These are phyloP conservation scores for Calameuta idolon DNA, from an alignment of 2,888 invertebrate species.

Conservation along the genomic window DNA sequence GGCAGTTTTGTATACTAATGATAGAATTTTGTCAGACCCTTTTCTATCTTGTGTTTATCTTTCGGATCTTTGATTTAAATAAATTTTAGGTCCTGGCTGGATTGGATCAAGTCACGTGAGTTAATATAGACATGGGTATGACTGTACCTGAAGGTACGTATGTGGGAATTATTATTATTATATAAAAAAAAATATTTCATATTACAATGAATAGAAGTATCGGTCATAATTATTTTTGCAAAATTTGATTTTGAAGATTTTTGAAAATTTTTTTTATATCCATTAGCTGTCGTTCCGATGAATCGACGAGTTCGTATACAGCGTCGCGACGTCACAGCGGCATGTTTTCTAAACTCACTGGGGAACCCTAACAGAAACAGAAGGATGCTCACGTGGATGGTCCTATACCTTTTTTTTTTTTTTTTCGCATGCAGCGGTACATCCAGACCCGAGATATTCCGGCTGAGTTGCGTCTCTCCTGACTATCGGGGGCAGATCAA, in stretches of 20 bases:
- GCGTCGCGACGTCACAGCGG: conserved; percentile 17
- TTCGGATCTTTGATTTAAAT: conserved; percentile 23
- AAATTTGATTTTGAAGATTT: too few relatives aligned
- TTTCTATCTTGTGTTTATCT: conserved; percentile 8
- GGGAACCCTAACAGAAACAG: conserved; percentile 40
- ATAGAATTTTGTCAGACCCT: conserved; percentile 8
- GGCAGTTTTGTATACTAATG: background rate
- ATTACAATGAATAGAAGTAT: too few relatives aligned
- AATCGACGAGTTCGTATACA: conserved; percentile 20
- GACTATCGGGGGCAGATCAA: conserved; percentile 60
- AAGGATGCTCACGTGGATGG: conserved; percentile 28
- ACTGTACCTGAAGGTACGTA: too few relatives aligned
- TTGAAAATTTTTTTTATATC: too few relatives aligned
- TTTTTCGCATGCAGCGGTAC: conserved; percentile 24
- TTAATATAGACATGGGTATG: too few relatives aligned
- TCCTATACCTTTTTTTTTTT: conserved; percentile 31
- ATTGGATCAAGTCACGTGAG: conserved; percentile 17
- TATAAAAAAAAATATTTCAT: too few relatives aligned
- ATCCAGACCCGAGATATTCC: conserved; percentile 54
- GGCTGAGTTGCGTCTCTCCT: conserved; percentile 57
- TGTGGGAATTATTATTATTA: too few relatives aligned
- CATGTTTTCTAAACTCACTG: conserved; percentile 37
- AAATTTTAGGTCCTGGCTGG: conserved; percentile 15
- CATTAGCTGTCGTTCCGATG: conserved; percentile 19
- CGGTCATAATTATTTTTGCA: too few relatives aligned